phyloP scores from a whole-genome alignment of 2,888 invertebrate species.

The Oligia strigilis region DNA sequence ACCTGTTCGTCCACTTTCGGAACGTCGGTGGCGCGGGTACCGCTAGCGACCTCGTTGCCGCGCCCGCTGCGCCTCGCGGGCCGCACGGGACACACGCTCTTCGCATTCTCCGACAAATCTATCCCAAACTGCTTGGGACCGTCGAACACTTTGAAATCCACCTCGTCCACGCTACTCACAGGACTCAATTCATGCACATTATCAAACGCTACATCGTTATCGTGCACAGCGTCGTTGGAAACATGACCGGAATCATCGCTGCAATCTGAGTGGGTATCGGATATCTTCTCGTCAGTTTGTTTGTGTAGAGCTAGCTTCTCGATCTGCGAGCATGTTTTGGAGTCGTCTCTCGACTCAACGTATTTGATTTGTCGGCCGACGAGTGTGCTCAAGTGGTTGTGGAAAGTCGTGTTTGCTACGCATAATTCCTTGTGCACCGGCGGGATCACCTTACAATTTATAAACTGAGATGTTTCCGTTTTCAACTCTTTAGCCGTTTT shows the following conservation, averaged over 20 bases:
- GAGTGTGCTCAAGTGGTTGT: conserved; percentile 89
- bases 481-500: conserved; percentile 86
- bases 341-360: conserved; percentile 84
- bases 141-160: conserved; percentile 84
- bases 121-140: conserved; percentile 85
- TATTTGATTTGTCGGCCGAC: conserved; percentile 88
- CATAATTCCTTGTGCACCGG: conserved; percentile 87
- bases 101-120: conserved; percentile 82
- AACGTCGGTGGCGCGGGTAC: conserved; percentile 87
- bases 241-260: conserved; percentile 96
- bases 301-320: conserved; percentile 83
- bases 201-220: conserved; percentile 89
- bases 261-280: conserved; percentile 92
- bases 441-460: conserved; percentile 88
- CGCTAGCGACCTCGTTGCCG: conserved; percentile 90
- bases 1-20: conserved; percentile 90
- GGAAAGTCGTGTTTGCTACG: conserved; percentile 87
- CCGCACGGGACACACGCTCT: conserved; percentile 87
- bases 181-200: conserved; percentile 80
- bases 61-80: conserved; percentile 86
- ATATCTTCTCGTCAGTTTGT: conserved; percentile 88
- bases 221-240: conserved; percentile 95
- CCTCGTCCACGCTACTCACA: conserved; percentile 78
- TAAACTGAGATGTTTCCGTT: conserved; percentile 82
- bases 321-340: conserved; percentile 82